Evolutionary conservation across 2,888 invertebrate species (phyloP).

Genomic region (Rhopalosiphum nymphaeae): DNA sequence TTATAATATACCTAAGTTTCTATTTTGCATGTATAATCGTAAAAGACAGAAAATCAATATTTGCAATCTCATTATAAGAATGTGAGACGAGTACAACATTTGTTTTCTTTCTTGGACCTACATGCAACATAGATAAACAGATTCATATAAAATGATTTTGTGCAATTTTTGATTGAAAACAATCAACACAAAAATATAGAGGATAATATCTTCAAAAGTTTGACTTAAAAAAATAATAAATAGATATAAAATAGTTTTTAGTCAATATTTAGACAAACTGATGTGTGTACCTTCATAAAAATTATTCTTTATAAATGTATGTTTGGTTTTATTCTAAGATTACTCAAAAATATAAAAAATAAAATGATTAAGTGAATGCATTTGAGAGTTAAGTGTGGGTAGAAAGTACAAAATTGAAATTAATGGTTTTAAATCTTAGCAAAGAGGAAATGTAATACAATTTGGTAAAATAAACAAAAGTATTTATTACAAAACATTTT

Average conservation of each 20-base stretch:
- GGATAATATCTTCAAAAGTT: background rate
- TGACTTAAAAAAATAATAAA: background rate
- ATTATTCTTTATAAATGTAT: background rate
- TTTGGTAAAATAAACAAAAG: background rate
- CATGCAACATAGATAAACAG: too few relatives aligned
- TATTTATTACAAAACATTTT: background rate
- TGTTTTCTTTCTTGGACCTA: too few relatives aligned
- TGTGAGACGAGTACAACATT: too few relatives aligned
- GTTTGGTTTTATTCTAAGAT: background rate
- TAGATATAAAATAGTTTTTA: background rate
- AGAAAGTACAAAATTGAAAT: too few relatives aligned
- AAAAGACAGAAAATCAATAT: too few relatives aligned
- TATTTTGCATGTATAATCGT: background rate
- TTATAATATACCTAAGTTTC: background rate
- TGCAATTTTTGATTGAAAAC: too few relatives aligned
- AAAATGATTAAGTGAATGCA: background rate
- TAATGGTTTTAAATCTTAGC: background rate
- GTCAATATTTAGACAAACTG: background rate
- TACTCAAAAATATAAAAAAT: background rate
- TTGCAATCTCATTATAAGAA: too few relatives aligned
- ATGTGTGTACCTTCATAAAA: background rate
- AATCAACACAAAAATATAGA: too few relatives aligned
- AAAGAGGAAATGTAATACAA: background rate
- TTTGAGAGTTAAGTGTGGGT: too few relatives aligned
- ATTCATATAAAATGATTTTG: too few relatives aligned